Conservation (phyloP, 2,113 vertebrate species). For the Ahaetulla prasina region DNA sequence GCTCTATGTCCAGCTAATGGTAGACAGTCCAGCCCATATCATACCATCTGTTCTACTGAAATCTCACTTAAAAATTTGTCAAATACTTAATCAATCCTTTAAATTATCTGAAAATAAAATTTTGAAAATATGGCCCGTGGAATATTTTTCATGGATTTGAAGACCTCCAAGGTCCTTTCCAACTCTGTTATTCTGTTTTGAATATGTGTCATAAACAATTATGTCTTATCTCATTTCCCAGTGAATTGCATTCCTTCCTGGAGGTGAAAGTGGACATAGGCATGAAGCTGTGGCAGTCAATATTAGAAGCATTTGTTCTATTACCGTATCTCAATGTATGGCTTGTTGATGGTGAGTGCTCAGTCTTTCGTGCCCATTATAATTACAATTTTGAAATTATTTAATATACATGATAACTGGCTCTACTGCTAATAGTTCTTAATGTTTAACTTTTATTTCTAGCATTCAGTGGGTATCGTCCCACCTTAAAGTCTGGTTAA, state of each 20-base stretch:
- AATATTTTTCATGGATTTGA: neutral
- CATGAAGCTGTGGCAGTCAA: slow-evolving; percentile 57
- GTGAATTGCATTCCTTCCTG: slow-evolving; percentile 43
- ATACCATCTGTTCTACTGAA: neutral
- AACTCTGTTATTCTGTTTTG: too few species aligned
- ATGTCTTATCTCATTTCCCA: slow-evolving; percentile 59
- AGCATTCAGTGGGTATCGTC: neutral
- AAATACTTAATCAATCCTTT: neutral
- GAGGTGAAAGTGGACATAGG: slow-evolving; percentile 17
- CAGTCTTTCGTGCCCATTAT: neutral
- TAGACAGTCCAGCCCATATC: neutral
- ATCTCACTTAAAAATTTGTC: neutral
- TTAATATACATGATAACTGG: neutral
- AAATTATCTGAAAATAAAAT: slow-evolving; percentile 20
- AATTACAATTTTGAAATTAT: neutral
- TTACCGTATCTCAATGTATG: slow-evolving; percentile 51
- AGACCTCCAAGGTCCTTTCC: too few species aligned
- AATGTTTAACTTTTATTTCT: neutral
- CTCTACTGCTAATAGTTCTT: neutral
- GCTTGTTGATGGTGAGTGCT: slow-evolving; percentile 62
- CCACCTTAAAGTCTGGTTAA: neutral
- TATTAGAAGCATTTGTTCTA: slow-evolving; percentile 42
- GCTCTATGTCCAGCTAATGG: neutral
- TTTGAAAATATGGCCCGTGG: slow-evolving; percentile 19
- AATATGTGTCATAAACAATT: fast-evolving